Conservation (phyloP, 2,888 invertebrate genomes). For the Mamestra brassicae region DNA sequence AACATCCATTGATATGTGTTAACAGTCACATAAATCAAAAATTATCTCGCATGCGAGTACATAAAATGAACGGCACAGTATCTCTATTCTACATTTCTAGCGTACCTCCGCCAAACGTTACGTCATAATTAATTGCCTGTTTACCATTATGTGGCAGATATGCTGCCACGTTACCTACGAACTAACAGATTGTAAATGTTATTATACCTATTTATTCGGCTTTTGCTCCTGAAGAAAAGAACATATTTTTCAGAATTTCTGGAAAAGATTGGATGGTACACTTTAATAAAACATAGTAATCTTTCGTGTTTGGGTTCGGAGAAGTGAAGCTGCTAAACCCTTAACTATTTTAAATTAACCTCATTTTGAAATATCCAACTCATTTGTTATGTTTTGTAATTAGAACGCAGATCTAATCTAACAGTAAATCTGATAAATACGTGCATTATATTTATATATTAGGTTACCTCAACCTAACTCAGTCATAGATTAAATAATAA, state of each 20-base stretch:
- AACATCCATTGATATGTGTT: slow-evolving; percentile 28
- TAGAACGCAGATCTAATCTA: too few relatives aligned
- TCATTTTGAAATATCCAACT: too few relatives aligned
- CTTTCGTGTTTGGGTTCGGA: not conserved
- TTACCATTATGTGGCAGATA: slow-evolving; percentile 56
- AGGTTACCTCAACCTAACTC: too few relatives aligned
- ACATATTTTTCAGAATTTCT: not conserved
- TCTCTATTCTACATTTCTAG: slow-evolving; percentile 46
- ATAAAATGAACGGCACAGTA: slow-evolving; percentile 49
- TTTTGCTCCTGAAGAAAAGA: slow-evolving; percentile 24
- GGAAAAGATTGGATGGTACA: not conserved
- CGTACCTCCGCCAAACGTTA: slow-evolving; percentile 41
- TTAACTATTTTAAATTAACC: too few relatives aligned
- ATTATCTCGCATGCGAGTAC: slow-evolving; percentile 54
- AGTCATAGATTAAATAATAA: too few relatives aligned
- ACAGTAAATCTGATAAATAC: too few relatives aligned
- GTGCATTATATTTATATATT: too few relatives aligned
- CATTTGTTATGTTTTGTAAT: too few relatives aligned
- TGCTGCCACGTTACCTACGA: slow-evolving; percentile 32
- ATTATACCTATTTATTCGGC: slow-evolving; percentile 50
- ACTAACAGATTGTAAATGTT: slow-evolving; percentile 51
- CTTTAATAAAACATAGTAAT: not conserved
- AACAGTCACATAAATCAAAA: slow-evolving; percentile 59
- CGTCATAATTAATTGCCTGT: slow-evolving; percentile 60
- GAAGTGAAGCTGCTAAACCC: not conserved